Percentiles rank a stretch among this genome's conserved stretches.
These are phyloP conservation scores for Planiliza haematocheilus DNA, from an alignment of 2,113 vertebrate species.

Conservation along the genomic window DNA sequence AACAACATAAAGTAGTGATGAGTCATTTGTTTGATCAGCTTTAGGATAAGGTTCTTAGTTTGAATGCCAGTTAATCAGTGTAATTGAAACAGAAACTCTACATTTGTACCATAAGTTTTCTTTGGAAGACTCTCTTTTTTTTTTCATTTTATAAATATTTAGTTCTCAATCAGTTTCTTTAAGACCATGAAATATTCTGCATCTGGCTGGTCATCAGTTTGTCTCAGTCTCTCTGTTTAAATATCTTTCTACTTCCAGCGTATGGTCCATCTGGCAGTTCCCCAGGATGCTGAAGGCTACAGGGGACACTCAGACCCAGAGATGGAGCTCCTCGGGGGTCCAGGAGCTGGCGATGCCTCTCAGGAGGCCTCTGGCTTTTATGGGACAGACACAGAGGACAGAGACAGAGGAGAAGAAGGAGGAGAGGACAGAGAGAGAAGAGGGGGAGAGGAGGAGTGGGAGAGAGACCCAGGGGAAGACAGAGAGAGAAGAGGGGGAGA, in stretches of 20 bases:
- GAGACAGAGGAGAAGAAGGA: conserved; percentile 69
- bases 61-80: too few relatives aligned
- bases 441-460: conserved; percentile 64
- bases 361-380: conserved; percentile 90
- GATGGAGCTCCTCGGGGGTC: conserved; percentile 45
- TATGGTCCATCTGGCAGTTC: conserved; percentile 66
- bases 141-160: too few relatives aligned
- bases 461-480: conserved; percentile 42
- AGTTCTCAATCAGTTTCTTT: too few relatives aligned
- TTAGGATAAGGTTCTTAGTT: too few relatives aligned
- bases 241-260: conserved; percentile 32
- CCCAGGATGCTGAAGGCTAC: conserved; percentile 28
- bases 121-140: too few relatives aligned
- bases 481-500: conserved; percentile 25
- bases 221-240: not conserved
- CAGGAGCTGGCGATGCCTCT: conserved; percentile 75
- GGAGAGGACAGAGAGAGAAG: conserved; percentile 63
- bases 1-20: too few relatives aligned
- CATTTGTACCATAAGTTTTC: too few relatives aligned
- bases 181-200: not conserved
- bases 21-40: too few relatives aligned
- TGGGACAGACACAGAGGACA: conserved; percentile 89
- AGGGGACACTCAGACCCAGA: conserved; percentile 61
- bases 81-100: too few relatives aligned
- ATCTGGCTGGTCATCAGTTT: not conserved